These are phyloP conservation scores for Loris lydekkerianus DNA, from an alignment of 2,797 vertebrate genomes.

Conservation along the genomic window DNA sequence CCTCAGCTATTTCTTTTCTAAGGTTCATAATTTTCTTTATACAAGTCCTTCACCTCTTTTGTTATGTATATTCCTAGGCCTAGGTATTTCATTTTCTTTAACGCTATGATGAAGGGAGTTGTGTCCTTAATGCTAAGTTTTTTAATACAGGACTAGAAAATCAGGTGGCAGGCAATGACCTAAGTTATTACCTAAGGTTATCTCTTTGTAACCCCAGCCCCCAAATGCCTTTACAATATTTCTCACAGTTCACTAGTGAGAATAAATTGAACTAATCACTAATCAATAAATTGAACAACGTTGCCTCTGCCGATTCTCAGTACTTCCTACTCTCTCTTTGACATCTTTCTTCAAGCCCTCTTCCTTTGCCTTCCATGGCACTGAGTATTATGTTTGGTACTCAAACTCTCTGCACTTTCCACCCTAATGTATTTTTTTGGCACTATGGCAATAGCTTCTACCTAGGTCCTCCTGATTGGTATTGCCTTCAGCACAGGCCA, in stretches of 20 bases:
- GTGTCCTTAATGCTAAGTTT: conserved; percentile 51
- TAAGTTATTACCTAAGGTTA: not conserved
- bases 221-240: conserved; percentile 2
- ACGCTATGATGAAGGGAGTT: too few relatives aligned
- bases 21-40: too few relatives aligned
- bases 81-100: too few relatives aligned
- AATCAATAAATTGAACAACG: not conserved
- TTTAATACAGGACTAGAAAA: conserved; percentile 68
- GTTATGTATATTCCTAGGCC: too few relatives aligned
- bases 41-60: too few relatives aligned
- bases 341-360: not conserved
- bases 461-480: not conserved
- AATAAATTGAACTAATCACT: not conserved
- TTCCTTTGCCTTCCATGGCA: not conserved
- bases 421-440: too few relatives aligned
- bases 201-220: not conserved
- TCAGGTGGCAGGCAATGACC: conserved; percentile 4
- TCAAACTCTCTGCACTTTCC: not conserved
- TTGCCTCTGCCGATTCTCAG: not conserved
- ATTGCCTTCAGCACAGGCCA: not conserved
- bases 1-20: too few relatives aligned
- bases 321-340: not conserved
- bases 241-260: not conserved
- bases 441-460: not conserved
- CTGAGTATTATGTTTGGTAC: not conserved